Evolutionary conservation across 2,113 vertebrate genomes (phyloP).

Genomic region (Scortum barcoo): DNA sequence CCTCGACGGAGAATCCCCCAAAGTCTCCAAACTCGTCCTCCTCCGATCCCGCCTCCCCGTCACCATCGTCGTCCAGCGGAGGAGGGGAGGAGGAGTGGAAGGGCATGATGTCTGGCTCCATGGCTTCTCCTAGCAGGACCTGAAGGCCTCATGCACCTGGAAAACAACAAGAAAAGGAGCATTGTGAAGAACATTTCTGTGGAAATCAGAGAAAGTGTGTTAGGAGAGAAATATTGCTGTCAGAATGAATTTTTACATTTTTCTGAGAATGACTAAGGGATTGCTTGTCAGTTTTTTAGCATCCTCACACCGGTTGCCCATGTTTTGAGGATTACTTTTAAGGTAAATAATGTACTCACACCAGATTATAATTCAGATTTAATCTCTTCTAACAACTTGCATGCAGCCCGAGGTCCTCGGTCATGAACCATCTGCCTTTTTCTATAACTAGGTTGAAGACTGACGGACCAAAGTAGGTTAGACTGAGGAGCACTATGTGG

Average conservation of each 20-base stretch:
- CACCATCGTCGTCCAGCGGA: constrained; percentile 84
- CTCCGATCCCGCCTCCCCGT: constrained; percentile 80
- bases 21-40: constrained; percentile 94
- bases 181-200: not conserved
- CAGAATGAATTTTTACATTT: no score
- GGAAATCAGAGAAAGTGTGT: not conserved
- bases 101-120: constrained; percentile 93
- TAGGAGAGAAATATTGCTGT: not conserved
- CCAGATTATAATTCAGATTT: not conserved
- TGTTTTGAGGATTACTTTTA: not conserved
- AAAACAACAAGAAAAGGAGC: not conserved
- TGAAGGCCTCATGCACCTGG: constrained; percentile 83
- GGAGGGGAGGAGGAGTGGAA: constrained; percentile 92
- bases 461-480: not conserved
- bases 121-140: constrained; percentile 80
- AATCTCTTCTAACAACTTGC: not conserved
- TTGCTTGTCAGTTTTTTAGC: not conserved
- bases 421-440: not conserved
- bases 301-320: not conserved
- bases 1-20: constrained; percentile 87
- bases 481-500: not conserved
- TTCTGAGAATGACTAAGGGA: no score
- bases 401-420: not conserved
- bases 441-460: not conserved
- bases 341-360: not conserved